Percentiles rank a stretch among this genome's conserved stretches.
Conservation (phyloP, 2,113 vertebrate species). For the Athene cunicularia region DNA sequence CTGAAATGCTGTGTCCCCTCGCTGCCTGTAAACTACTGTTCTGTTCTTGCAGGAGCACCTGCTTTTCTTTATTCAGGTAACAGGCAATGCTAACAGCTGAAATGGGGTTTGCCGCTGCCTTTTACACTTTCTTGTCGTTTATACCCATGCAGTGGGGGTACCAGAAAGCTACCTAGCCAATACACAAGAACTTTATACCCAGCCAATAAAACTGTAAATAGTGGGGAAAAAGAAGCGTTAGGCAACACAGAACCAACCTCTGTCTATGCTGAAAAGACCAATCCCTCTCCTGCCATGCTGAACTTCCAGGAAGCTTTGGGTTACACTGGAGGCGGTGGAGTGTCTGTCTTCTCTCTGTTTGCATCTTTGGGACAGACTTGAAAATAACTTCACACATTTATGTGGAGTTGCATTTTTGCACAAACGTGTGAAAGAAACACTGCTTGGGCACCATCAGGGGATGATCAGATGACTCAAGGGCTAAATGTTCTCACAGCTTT, state of each 20-base stretch:
- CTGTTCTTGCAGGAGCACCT: not conserved
- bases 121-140: not conserved
- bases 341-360: not conserved
- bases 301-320: not conserved
- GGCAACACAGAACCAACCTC: not conserved
- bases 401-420: slow-evolving; percentile 2
- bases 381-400: slow-evolving; percentile 34
- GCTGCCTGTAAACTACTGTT: not conserved
- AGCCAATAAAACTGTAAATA: not conserved
- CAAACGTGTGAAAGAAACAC: not conserved
- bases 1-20: not conserved
- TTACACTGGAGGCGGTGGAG: not conserved
- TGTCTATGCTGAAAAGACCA: not conserved
- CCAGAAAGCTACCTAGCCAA: not conserved
- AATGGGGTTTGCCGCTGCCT: not conserved
- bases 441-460: not conserved
- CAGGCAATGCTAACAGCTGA: not conserved
- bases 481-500: slow-evolving; percentile 40
- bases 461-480: slow-evolving; percentile 40
- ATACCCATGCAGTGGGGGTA: not conserved
- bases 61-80: not conserved
- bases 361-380: not conserved
- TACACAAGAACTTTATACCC: not conserved
- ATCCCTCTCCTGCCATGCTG: not conserved
- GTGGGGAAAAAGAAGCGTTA: rapidly evolving